Percentiles rank a stretch among this genome's conserved stretches.
Conservation (phyloP, 2,113 vertebrate species). For the Xenopus laevis region DNA sequence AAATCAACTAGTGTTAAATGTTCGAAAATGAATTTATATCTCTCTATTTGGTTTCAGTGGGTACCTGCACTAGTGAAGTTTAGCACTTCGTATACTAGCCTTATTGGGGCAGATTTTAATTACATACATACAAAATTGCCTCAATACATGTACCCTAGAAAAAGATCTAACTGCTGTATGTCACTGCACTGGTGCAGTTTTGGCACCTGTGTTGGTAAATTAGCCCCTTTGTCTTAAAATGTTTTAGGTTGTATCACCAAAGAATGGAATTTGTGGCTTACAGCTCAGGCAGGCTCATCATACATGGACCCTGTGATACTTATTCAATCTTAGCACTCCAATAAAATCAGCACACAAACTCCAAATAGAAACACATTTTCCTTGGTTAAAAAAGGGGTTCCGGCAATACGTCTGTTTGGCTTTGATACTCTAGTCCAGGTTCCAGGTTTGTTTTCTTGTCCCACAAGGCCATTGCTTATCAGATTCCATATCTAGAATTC, state of each 20-base stretch:
- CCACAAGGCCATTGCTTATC: no score
- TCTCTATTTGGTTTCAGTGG: no score
- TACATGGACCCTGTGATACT: neutral
- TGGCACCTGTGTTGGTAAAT: neutral
- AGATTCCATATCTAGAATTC: no score
- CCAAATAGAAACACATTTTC: neutral
- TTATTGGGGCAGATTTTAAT: no score
- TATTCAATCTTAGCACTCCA: slow-evolving; percentile 9
- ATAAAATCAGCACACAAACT: neutral
- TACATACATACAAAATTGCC: no score
- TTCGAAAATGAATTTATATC: no score
- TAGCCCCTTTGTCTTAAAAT: neutral
- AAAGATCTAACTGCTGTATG: no score
- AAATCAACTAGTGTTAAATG: no score
- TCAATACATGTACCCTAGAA: no score
- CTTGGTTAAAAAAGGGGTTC: neutral
- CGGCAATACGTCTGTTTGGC: neutral
- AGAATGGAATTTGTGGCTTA: slow-evolving; percentile 12
- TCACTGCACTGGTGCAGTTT: no score
- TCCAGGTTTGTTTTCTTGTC: neutral
- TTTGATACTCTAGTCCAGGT: neutral
- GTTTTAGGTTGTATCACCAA: neutral
- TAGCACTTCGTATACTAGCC: no score
- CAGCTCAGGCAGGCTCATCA: neutral
- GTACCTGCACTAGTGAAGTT: no score